Percentiles rank a stretch among this genome's conserved stretches.
phyloP scores from a whole-genome alignment of 2,888 invertebrate genomes.

The Troides aeacus region DNA sequence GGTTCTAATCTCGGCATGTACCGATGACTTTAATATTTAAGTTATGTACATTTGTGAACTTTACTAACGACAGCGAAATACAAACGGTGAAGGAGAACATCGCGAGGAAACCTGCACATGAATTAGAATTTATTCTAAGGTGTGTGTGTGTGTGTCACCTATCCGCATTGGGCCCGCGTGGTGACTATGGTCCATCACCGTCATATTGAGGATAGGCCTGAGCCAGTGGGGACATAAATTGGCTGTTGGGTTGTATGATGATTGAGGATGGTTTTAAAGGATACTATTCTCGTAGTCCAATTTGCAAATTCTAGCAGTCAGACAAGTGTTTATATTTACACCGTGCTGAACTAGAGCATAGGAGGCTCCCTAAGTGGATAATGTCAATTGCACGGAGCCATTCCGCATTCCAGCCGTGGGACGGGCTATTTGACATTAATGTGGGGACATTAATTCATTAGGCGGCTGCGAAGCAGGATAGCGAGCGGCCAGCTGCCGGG shows the following conservation, averaged over 20 bases:
- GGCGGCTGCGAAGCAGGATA: conserved; percentile 33
- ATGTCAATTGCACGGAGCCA: conserved; percentile 69
- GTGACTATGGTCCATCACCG: too few relatives aligned
- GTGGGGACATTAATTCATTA: conserved; percentile 64
- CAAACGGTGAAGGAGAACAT: too few relatives aligned
- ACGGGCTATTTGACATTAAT: conserved; percentile 65
- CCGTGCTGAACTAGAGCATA: conserved; percentile 51
- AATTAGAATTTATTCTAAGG: too few relatives aligned
- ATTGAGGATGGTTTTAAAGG: not conserved
- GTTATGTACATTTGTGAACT: too few relatives aligned
- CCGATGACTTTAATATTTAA: too few relatives aligned
- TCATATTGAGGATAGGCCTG: too few relatives aligned
- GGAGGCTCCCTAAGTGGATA: conserved; percentile 73
- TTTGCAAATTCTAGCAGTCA: conserved; percentile 3
- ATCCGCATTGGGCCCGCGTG: too few relatives aligned
- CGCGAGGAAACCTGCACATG: too few relatives aligned
- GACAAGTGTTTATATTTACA: conserved; percentile 36
- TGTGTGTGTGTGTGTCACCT: too few relatives aligned
- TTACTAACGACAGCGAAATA: too few relatives aligned
- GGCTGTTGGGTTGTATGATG: not conserved
- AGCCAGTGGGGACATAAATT: too few relatives aligned
- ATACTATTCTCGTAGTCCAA: conserved; percentile 2
- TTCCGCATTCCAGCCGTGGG: conserved; percentile 71
- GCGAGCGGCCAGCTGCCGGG: conserved; percentile 33
- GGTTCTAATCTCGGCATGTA: too few relatives aligned